phyloP scores from a whole-genome alignment of 1,140 invertebrate genomes.

The Drosophila albomicans region DNA sequence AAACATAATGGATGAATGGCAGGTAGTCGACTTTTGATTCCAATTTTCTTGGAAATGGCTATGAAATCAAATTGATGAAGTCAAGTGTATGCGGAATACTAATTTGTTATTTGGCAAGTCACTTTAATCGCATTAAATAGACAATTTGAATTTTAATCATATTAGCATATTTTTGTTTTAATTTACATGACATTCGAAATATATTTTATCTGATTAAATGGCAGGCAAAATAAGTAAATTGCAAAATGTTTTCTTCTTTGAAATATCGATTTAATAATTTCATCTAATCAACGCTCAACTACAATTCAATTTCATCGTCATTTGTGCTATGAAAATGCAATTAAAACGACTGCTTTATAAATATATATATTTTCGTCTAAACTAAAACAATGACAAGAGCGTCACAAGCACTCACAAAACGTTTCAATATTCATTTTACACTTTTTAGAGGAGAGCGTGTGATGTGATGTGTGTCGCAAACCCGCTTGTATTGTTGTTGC shows the following conservation, averaged over 20 bases:
- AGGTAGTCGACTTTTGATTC: constrained; percentile 1
- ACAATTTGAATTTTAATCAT: too few relatives aligned
- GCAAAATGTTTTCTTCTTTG: not conserved
- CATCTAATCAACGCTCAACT: constrained; percentile 11
- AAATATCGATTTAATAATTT: constrained; percentile 18
- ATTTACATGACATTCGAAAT: too few relatives aligned
- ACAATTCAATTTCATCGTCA: constrained; percentile 8
- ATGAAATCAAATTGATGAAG: not conserved
- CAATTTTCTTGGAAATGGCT: not conserved
- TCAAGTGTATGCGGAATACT: not conserved
- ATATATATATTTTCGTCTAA: constrained; percentile 43
- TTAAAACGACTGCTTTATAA: constrained; percentile 55
- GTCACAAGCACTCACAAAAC: constrained; percentile 60
- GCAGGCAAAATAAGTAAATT: not conserved
- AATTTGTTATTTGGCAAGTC: not conserved
- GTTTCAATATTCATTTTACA: constrained; percentile 8
- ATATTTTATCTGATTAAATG: too few relatives aligned
- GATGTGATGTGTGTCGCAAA: constrained; percentile 46
- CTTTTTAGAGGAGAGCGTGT: constrained; percentile 7
- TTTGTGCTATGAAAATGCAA: constrained; percentile 66
- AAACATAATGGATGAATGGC: constrained; percentile 9
- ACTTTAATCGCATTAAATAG: too few relatives aligned
- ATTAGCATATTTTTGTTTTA: too few relatives aligned
- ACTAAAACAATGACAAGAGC: constrained; percentile 33
- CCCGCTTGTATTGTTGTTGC: constrained; percentile 15